Evolutionary conservation across 2,888 invertebrate genomes (phyloP), one percentile per base, ranked within the genome.

Genomic region (Spilosoma lubricipeda): DNA sequence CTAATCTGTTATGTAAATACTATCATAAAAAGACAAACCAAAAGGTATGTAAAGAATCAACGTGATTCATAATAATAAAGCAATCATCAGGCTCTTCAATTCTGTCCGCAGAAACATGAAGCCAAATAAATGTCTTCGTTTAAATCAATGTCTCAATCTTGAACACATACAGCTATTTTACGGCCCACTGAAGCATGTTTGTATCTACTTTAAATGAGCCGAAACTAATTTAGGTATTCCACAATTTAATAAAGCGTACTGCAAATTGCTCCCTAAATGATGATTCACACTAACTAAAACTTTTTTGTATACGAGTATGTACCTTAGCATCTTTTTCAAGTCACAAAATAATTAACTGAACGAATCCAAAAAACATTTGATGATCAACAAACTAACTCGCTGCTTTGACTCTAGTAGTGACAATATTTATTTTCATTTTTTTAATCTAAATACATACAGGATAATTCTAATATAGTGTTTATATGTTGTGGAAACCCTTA

Each of bases 141-240:
- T 87, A 75, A 80, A 89, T 90, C 89, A 89, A 90, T 89, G 90
- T 90, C 90, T 90, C 83, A 87, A 91, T 91, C 89, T 85, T 86
- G 88, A 89, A 86, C 83, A 87, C 85, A 85, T 78, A 84, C 80
- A 85, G 83, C 87, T 89, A 78, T 85, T 90, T 90, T 87, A 89
- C 88, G 87, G 90, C 80, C 82, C 86, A 90, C 73, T 89, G 90
- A 85, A 85, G 87, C 90, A 88, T 83, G 85, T 86, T 85, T 85
- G 82, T 84, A 63, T 18, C 63, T 63, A 82, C 83, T 88, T 77
- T 84, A 89, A 92, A 91, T 91, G 91, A 90, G 88, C 87, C 89
- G 89, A 80, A 83, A 88, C 90, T 81, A 80, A 88, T 86, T 90
- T 84, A 84, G 85, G 86, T 85, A 80, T 78, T 77, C 71, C 79